Conservation (phyloP, 2,888 invertebrate species). For the Athalia circularis region DNA sequence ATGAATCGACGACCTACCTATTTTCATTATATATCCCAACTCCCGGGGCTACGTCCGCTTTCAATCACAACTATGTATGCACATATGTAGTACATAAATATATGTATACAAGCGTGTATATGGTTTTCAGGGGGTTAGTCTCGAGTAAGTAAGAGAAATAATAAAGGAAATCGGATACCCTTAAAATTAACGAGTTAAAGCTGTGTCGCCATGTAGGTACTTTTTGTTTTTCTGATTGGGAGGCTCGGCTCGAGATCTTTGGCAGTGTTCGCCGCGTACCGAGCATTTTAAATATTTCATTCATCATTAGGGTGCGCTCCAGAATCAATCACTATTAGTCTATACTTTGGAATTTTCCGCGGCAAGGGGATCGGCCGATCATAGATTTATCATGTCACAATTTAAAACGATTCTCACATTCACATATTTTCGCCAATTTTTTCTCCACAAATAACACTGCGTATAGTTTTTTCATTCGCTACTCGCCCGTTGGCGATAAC, state of each 20-base stretch:
- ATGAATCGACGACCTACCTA: too few relatives aligned
- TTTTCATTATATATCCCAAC: too few relatives aligned
- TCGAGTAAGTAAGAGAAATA: slow-evolving; percentile 26
- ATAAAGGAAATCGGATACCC: slow-evolving; percentile 5
- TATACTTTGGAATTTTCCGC: background rate
- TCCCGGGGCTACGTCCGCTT: too few relatives aligned
- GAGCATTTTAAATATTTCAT: background rate
- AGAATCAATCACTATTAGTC: background rate
- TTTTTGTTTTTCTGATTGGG: slow-evolving; percentile 9
- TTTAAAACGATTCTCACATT: slow-evolving; percentile 21
- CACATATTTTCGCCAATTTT: too few relatives aligned
- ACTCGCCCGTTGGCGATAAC: too few relatives aligned
- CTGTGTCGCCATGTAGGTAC: slow-evolving; percentile 36
- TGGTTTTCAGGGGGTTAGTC: slow-evolving; percentile 3
- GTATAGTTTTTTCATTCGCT: too few relatives aligned
- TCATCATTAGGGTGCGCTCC: background rate
- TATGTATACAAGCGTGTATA: background rate
- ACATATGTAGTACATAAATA: background rate
- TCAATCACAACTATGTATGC: too few relatives aligned
- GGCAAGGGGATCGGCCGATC: slow-evolving; percentile 40
- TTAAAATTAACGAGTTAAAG: slow-evolving; percentile 45
- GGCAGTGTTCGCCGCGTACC: slow-evolving; percentile 16
- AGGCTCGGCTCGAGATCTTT: slow-evolving; percentile 39
- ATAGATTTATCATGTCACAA: slow-evolving; percentile 37
- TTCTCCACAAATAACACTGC: too few relatives aligned